These are phyloP conservation scores for Cuculus canorus DNA, from an alignment of 2,797 vertebrate genomes.

Conservation along the genomic window DNA sequence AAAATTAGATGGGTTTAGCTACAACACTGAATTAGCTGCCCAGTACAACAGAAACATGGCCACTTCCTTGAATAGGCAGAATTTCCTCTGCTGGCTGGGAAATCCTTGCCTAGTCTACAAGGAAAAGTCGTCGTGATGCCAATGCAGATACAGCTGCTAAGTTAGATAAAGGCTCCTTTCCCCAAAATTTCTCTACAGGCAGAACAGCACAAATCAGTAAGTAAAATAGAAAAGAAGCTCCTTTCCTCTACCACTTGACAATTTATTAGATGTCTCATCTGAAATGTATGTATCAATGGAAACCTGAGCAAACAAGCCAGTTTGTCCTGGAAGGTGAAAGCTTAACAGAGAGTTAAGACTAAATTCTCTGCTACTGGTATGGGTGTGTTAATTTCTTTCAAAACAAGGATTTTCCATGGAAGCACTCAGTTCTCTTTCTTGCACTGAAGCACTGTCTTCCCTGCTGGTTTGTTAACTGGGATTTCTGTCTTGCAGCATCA, in stretches of 20 bases:
- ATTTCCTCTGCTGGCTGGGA: background rate
- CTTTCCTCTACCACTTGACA: background rate
- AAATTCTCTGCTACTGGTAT: background rate
- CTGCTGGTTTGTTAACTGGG: background rate
- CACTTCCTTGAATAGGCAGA: background rate
- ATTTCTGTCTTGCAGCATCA: background rate
- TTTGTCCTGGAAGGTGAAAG: background rate
- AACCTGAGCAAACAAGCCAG: background rate
- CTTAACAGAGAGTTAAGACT: background rate
- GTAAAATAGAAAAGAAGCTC: background rate
- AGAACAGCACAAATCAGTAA: background rate
- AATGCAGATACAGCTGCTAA: background rate
- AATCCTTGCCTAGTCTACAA: background rate
- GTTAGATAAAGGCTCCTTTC: background rate
- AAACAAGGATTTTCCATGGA: background rate
- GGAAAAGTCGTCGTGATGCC: background rate
- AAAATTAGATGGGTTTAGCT: background rate
- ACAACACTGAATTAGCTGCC: background rate
- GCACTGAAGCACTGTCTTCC: background rate
- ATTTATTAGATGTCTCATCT: background rate
- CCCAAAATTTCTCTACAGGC: background rate
- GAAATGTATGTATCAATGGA: background rate
- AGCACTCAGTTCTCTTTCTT: background rate
- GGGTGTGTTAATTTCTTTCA: background rate
- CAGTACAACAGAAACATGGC: background rate